Conservation (phyloP, 2,113 vertebrate genomes). For the Cyprinodon variegatus region DNA sequence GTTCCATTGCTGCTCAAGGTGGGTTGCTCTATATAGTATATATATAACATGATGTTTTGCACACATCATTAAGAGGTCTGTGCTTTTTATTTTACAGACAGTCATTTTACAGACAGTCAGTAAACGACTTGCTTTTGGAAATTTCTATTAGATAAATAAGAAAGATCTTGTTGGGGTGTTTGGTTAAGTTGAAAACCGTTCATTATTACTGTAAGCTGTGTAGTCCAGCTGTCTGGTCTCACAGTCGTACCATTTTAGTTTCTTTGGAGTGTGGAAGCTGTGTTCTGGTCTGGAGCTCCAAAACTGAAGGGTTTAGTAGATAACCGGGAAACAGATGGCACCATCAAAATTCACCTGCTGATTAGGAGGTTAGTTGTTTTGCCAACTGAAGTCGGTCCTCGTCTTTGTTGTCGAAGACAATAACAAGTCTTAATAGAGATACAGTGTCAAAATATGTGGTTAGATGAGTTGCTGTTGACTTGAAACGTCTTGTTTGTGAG, state of each 20-base stretch:
- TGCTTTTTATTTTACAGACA: too few relatives aligned
- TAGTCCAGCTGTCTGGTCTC: too few relatives aligned
- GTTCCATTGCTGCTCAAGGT: too few relatives aligned
- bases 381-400: slow-evolving; percentile 31
- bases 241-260: neutral
- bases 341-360: slow-evolving; percentile 49
- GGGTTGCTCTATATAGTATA: slow-evolving; percentile 45
- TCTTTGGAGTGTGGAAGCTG: neutral
- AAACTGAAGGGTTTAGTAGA: too few relatives aligned
- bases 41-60: too few relatives aligned
- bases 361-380: slow-evolving; percentile 38
- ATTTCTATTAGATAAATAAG: neutral
- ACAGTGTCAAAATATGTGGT: neutral
- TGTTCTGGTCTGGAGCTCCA: neutral
- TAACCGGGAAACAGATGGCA: slow-evolving; percentile 49
- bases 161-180: neutral
- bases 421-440: neutral
- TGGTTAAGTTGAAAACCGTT: too few relatives aligned
- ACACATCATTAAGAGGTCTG: too few relatives aligned
- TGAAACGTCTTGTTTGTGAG: neutral
- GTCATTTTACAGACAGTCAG: too few relatives aligned
- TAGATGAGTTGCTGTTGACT: neutral
- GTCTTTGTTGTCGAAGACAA: slow-evolving; percentile 18
- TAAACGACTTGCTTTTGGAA: too few relatives aligned
- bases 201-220: too few relatives aligned